Evolutionary conservation across 1,140 invertebrate genomes (phyloP), one percentile per base, ranked within the genome.

Genomic region (Heliconius eleuchia): DNA sequence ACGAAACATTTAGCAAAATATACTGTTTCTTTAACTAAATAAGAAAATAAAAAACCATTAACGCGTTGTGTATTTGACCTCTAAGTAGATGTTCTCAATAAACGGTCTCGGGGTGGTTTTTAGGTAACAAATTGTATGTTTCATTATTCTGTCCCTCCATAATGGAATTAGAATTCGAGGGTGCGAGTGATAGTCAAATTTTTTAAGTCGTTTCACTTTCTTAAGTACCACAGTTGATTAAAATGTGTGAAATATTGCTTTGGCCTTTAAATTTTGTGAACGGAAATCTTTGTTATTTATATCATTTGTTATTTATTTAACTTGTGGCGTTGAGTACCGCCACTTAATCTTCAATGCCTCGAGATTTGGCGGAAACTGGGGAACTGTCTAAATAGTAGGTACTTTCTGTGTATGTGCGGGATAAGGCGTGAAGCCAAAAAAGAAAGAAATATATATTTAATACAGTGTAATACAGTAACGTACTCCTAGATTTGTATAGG

Each of bases 91-190:
- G 88, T 82, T 71, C 74, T 82, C 78, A 85, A 87, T 87, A 87
- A 89, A 88, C 87, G 79, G 83, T 66, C 86, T 86, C 75, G 85
- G 83, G 84, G 27, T 75, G 74, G 78, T 84, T 84, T 84, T 88
- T 83, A 86, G 82, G 87, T 88, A 89, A 91, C 87, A 89, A 91
- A 90, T 90, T 88, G 90, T 80, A 83, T 85, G 86, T 89, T 87
- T 90, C 89, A 91, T 91, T 90, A 90, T 90, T 87, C 84, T 82
- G 78, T 81, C 82, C 87, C 90, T 86, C 83, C 87, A 78, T 90
- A 91, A 91, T 88, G 85, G 83, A 86, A 86, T 89, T 90, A 86
- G 77, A 79, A 66, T 78, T 81, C 66, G 71, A 81, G 78, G 82
- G 80, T 80, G 82, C 79, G 50, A 76, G 78, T 80, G 23, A 50